Evolutionary conservation across 2,113 vertebrate species (phyloP).

Genomic region (Eurypyga helias): DNA sequence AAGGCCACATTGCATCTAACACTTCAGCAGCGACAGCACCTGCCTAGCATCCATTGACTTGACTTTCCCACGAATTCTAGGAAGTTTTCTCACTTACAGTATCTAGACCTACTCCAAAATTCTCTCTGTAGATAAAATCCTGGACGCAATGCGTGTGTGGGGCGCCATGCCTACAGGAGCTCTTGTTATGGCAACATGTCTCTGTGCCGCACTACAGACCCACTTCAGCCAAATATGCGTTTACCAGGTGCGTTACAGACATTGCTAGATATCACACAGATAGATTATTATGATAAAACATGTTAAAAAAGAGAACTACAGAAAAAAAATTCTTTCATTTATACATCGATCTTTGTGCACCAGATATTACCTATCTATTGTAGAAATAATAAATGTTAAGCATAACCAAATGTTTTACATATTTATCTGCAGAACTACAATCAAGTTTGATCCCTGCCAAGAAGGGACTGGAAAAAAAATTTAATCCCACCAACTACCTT

Average conservation of each 20-base stretch:
- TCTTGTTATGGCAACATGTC: fast-evolving
- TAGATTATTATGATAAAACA: neutral
- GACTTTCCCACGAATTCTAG: fast-evolving
- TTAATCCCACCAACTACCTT: neutral
- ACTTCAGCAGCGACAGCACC: fast-evolving
- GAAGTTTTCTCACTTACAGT: fast-evolving
- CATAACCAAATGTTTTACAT: neutral
- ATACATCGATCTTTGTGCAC: neutral
- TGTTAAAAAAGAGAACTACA: neutral
- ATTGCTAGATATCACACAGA: fast-evolving
- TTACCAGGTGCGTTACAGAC: neutral
- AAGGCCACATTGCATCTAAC: neutral
- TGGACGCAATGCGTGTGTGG: neutral
- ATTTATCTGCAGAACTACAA: neutral
- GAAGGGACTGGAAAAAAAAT: neutral
- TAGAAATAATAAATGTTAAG: neutral
- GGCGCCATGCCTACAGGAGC: fast-evolving
- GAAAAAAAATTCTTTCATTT: neutral
- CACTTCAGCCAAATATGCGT: fast-evolving
- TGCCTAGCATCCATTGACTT: neutral
- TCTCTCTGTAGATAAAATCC: neutral
- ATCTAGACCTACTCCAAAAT: neutral
- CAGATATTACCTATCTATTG: neutral
- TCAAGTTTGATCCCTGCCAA: neutral
- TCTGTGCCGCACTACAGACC: neutral